Conservation (phyloP, 2,797 vertebrate species). For the Melopsittacus undulatus region DNA sequence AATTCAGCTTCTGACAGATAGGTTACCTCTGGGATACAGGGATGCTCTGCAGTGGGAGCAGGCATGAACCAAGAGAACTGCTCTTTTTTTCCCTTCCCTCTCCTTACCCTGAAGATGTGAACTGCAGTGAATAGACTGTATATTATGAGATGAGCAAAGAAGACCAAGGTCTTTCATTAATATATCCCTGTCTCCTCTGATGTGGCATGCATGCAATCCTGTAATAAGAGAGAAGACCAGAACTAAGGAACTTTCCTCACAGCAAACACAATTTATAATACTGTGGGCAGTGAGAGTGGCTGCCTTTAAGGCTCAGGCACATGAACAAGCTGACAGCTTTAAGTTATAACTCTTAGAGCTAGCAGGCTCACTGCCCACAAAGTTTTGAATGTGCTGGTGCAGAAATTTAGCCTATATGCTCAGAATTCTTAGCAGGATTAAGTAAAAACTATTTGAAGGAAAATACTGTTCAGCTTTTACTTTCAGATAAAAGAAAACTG, state of each 20-base stretch:
- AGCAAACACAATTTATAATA: background rate
- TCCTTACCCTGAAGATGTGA: background rate
- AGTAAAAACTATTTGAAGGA: background rate
- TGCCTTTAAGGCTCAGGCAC: background rate
- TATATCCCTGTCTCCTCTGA: background rate
- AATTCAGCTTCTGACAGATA: background rate
- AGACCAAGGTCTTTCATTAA: background rate
- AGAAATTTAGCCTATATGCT: background rate
- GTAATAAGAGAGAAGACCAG: background rate
- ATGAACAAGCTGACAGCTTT: background rate
- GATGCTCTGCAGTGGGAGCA: background rate
- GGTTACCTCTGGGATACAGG: background rate
- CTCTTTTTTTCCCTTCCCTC: background rate
- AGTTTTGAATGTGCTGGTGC: background rate
- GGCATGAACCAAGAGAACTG: fast-evolving
- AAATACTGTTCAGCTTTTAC: background rate
- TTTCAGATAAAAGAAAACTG: background rate
- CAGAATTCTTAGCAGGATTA: background rate
- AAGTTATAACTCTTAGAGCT: background rate
- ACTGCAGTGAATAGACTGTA: background rate
- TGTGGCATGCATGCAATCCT: background rate
- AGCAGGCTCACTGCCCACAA: background rate
- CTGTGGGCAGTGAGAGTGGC: background rate
- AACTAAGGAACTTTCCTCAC: background rate
- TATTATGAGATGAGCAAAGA: background rate